phyloP scores from a whole-genome alignment of 2,888 invertebrate species.

The Exephanes ischioxanthus region DNA sequence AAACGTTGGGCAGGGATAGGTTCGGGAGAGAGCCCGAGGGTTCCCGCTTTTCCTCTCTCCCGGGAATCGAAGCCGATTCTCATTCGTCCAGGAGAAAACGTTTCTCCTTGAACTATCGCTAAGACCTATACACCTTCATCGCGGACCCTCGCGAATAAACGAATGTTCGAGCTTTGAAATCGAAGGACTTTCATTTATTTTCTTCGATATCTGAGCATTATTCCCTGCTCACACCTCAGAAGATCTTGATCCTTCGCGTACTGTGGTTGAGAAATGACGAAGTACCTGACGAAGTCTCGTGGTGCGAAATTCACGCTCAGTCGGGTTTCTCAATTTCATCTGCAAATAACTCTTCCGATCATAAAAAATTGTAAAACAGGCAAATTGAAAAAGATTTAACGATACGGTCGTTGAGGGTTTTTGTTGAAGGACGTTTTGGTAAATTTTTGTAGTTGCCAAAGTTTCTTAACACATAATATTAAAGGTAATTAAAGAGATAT shows the following conservation, averaged over 20 bases:
- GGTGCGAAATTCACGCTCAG: slow-evolving; percentile 12
- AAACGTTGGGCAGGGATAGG: slow-evolving; percentile 41
- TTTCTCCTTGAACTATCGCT: slow-evolving; percentile 46
- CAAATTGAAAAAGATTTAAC: background rate
- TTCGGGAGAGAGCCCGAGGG: slow-evolving; percentile 16
- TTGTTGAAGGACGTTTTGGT: background rate
- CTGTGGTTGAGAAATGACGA: background rate
- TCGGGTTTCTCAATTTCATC: slow-evolving; percentile 21
- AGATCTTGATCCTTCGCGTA: slow-evolving; percentile 1
- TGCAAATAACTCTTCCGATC: slow-evolving; percentile 32
- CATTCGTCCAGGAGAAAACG: slow-evolving; percentile 55
- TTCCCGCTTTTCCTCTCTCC: slow-evolving; percentile 54
- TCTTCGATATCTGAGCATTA: slow-evolving; percentile 19
- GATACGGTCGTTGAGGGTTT: too few relatives aligned
- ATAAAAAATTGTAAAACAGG: slow-evolving; percentile 9
- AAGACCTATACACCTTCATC: slow-evolving; percentile 49
- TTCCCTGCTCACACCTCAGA: background rate
- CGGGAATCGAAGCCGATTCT: slow-evolving; percentile 66
- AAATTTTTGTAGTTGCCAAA: background rate
- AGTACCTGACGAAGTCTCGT: background rate
- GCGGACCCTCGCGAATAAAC: slow-evolving; percentile 28
- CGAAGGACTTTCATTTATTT: slow-evolving; percentile 55
- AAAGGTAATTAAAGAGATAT: background rate
- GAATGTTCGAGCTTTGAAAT: slow-evolving; percentile 31
- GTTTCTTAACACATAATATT: slow-evolving; percentile 1